These are phyloP conservation scores for Cairina moschata DNA, from an alignment of 2,113 vertebrate genomes.

Conservation along the genomic window DNA sequence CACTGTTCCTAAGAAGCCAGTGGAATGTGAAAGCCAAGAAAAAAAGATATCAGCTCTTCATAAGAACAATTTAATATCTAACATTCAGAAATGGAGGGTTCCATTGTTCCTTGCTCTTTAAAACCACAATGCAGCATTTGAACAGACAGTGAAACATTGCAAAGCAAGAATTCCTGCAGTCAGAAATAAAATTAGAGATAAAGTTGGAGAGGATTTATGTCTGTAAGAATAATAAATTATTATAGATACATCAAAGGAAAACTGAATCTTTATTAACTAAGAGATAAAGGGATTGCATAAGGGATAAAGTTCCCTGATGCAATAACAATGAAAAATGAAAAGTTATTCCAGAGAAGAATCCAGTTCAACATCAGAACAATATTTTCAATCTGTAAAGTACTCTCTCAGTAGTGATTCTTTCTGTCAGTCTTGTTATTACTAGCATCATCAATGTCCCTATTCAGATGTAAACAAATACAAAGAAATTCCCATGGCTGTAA, in stretches of 20 bases:
- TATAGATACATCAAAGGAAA: background rate
- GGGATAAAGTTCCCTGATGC: background rate
- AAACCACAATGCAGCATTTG: background rate
- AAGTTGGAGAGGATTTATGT: background rate
- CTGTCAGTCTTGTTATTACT: background rate
- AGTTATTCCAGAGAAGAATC: background rate
- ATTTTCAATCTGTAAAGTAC: background rate
- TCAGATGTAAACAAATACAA: background rate
- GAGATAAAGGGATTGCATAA: background rate
- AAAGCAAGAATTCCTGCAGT: background rate
- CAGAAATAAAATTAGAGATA: background rate
- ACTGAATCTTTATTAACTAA: background rate
- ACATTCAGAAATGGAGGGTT: accelerated
- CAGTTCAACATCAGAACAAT: background rate
- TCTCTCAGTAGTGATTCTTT: background rate
- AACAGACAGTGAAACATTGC: background rate
- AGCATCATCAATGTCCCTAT: background rate
- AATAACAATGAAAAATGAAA: background rate
- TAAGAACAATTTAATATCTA: accelerated
- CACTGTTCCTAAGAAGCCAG: background rate
- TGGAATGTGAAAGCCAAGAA: accelerated
- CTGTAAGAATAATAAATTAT: background rate
- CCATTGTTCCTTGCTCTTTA: background rate
- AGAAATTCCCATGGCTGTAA: background rate
- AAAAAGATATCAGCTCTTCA: background rate